Conservation (phyloP, 2,888 invertebrate genomes). For the Beris chalybata region DNA sequence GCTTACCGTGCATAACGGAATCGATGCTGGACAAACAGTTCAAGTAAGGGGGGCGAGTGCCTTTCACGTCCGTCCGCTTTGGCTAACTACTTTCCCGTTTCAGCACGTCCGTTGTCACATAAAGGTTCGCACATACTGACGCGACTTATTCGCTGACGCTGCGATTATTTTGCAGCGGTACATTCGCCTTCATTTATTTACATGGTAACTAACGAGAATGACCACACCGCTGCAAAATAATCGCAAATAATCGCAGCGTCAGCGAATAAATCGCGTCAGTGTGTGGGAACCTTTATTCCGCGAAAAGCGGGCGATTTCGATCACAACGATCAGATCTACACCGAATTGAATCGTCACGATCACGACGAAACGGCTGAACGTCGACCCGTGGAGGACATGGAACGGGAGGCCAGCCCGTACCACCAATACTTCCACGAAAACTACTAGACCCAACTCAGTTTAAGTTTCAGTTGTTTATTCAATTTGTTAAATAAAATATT, state of each 20-base stretch:
- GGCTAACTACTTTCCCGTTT: conserved; percentile 48
- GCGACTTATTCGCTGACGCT: too few species aligned
- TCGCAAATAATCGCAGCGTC: too few species aligned
- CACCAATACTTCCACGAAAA: conserved; percentile 41
- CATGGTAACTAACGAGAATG: too few species aligned
- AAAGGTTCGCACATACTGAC: too few species aligned
- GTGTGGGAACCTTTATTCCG: too few species aligned
- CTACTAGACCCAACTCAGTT: too few species aligned
- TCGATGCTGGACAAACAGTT: conserved; percentile 85
- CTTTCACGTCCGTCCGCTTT: background rate
- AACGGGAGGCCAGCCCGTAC: conserved; percentile 50
- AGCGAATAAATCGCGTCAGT: too few species aligned
- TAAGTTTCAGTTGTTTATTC: too few species aligned
- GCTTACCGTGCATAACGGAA: conserved; percentile 83
- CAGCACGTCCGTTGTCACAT: conserved; percentile 89
- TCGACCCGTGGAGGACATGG: conserved; percentile 48
- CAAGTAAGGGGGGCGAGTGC: conserved; percentile 58
- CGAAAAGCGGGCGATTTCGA: conserved; percentile 76
- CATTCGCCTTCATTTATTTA: too few species aligned
- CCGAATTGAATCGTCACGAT: conserved; percentile 71
- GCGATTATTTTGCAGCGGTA: too few species aligned
- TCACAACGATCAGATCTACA: conserved; percentile 78
- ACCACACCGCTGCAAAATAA: too few species aligned
- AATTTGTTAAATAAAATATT: too few species aligned
- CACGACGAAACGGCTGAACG: conserved; percentile 48